A percentile compares a stretch with the other conserved stretches of the same genome.
These are phyloP conservation scores for Adelphocoris suturalis DNA, from an alignment of 2,888 invertebrate genomes.

Conservation along the genomic window DNA sequence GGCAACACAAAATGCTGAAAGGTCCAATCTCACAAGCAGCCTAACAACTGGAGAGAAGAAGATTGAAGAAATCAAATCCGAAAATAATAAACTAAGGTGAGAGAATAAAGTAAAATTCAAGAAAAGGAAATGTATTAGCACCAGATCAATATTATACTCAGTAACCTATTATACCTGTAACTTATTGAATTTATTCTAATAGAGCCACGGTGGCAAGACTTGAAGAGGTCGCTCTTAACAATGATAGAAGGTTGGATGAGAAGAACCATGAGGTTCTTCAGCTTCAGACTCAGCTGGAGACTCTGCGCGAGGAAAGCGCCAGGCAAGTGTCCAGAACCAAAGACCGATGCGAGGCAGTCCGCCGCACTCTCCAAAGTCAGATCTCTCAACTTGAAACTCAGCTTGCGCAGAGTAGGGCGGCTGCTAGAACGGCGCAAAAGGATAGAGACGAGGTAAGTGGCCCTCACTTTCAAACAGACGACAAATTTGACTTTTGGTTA, in stretches of 20 bases:
- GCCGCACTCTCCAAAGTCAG: slow-evolving; percentile 83
- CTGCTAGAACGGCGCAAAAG: slow-evolving; percentile 84
- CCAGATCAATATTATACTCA: no score
- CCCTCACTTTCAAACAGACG: no score
- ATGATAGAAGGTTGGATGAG: slow-evolving; percentile 83
- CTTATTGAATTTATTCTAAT: background rate
- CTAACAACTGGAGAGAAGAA: slow-evolving; percentile 74
- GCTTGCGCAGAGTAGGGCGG: slow-evolving; percentile 83
- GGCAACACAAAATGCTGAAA: slow-evolving; percentile 68
- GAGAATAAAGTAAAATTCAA: no score
- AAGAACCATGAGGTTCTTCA: slow-evolving; percentile 85
- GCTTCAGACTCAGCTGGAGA: slow-evolving; percentile 83
- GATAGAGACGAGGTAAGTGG: slow-evolving; percentile 83
- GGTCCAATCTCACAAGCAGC: slow-evolving; percentile 69
- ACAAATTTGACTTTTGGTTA: no score
- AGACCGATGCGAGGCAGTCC: slow-evolving; percentile 84
- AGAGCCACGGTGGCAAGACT: slow-evolving; percentile 76
- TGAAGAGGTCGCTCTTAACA: slow-evolving; percentile 82
- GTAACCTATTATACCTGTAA: background rate
- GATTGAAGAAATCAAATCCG: slow-evolving; percentile 77
- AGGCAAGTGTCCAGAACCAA: slow-evolving; percentile 84
- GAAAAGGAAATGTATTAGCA: no score
- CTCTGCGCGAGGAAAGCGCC: slow-evolving; percentile 85
- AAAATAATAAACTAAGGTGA: slow-evolving; percentile 77
- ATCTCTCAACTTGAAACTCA: slow-evolving; percentile 85